Evolutionary conservation across 2,113 vertebrate genomes (phyloP), one percentile per base, ranked within the genome.

Genomic region (Anarrhichthys ocellatus): DNA sequence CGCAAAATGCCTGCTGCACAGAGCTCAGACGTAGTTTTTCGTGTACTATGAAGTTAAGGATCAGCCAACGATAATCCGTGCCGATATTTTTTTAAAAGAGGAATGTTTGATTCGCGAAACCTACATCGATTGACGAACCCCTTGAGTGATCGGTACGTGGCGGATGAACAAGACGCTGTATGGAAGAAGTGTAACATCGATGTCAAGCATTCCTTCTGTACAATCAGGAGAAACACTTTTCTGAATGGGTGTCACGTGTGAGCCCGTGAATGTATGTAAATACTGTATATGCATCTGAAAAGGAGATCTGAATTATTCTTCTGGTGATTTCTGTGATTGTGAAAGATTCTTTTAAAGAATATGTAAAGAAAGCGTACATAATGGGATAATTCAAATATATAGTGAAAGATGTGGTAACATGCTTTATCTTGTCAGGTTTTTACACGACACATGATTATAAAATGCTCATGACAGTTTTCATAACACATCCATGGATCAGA

Each of bases 231-330:
- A 86, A 82, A 81, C 27, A 36, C 61, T 86, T 87, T 70, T 85
- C 67, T 80, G 50, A 87, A 78, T 90, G 93, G 93, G 95, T 93
- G 94, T 94, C 86, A 94, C 94, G 89, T 11, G 93, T 94, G 95
- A 96, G 94, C 95, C 95, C 95, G 94, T 95, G 97, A 99, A 98
- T 99, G 97, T 98, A 97, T 99, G 97, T 98, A 97, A 96, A 92
- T 92, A 96, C 80, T 96, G 96, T 96, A 95, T 91, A 92, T 93
- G 92, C 95, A 93, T 96, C 93, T 92, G 48, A 90, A 34, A 83
- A 84, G 88, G 90, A 95, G 93, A 96, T 90, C 91, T 91, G 94
- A 94, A 93, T 87, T 87, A 90, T 96, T 96, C 95, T 96, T 96
- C 94, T 96, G 94, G 95, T 96, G 95, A 97, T 95, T 61, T 95